Percentiles rank a stretch among this genome's conserved stretches.
Conservation (phyloP, 2,113 vertebrate genomes). For the Talpa occidentalis region DNA sequence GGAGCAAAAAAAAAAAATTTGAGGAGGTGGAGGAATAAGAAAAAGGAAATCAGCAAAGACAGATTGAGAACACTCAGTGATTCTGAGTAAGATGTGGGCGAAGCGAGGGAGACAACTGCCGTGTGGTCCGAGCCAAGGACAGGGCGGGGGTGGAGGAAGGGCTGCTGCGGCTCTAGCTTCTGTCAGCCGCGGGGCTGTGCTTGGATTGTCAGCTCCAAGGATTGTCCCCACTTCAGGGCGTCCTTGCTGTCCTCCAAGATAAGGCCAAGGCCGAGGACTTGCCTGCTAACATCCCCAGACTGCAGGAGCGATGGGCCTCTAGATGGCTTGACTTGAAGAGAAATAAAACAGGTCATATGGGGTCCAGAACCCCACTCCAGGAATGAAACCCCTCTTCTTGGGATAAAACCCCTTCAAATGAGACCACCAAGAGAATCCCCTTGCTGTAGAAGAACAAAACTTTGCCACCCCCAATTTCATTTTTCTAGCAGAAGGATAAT, state of each 20-base stretch:
- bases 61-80: slow-evolving; percentile 77
- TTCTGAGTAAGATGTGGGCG: slow-evolving; percentile 57
- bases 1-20: neutral
- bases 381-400: neutral
- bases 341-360: neutral
- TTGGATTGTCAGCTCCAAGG: neutral
- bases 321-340: neutral
- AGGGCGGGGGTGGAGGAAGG: neutral
- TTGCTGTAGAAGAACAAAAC: neutral
- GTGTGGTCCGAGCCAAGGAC: slow-evolving; percentile 64
- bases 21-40: slow-evolving; percentile 59
- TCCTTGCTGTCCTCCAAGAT: neutral
- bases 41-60: slow-evolving; percentile 66
- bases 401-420: neutral
- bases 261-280: neutral
- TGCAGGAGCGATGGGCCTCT: neutral
- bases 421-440: neutral
- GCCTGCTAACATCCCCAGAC: neutral
- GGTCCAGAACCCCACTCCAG: neutral
- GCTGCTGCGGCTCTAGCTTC: slow-evolving; percentile 1
- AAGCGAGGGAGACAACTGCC: slow-evolving; percentile 54
- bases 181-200: neutral
- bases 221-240: neutral
- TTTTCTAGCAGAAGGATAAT: no score
- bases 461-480: no score